Evolutionary conservation across 1,140 invertebrate species (phyloP).

Genomic region (Portunus trituberculatus): DNA sequence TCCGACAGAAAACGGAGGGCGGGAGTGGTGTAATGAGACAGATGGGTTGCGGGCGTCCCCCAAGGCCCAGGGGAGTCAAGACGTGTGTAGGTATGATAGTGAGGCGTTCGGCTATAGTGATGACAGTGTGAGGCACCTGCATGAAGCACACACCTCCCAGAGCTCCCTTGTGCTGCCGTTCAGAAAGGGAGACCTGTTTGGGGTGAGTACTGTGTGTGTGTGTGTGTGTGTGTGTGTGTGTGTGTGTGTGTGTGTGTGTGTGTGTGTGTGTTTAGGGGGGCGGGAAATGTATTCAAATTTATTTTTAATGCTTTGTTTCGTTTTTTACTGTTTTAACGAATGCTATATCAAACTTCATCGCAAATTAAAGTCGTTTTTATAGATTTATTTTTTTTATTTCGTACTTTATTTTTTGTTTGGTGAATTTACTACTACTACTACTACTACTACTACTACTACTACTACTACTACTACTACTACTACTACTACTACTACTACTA

Average conservation of each 20-base stretch:
- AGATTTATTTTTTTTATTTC: too few relatives aligned
- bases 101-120: not conserved
- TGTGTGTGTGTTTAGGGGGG: not conserved
- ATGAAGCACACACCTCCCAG: not conserved
- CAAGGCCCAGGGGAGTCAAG: not conserved
- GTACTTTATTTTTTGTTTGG: too few relatives aligned
- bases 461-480: conserved; percentile 16
- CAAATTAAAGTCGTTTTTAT: too few relatives aligned
- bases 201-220: conserved; percentile 28
- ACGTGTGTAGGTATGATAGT: conserved; percentile 24
- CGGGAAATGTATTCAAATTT: too few relatives aligned
- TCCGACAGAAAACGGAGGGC: conserved; percentile 55
- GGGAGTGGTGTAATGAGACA: conserved; percentile 12
- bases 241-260: not conserved
- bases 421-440: not conserved
- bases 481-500: not conserved
- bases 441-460: not conserved
- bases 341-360: too few relatives aligned
- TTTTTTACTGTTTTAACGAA: too few relatives aligned
- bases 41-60: not conserved
- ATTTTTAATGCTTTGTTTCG: too few relatives aligned
- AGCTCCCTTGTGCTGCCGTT: conserved; percentile 44
- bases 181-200: conserved; percentile 62
- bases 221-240: conserved; percentile 34
- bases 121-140: not conserved